Percentiles rank a stretch among this genome's conserved stretches.
phyloP scores from a whole-genome alignment of 53 echinoderm and acorn worm genomes.

The Pentamera pediparva region DNA sequence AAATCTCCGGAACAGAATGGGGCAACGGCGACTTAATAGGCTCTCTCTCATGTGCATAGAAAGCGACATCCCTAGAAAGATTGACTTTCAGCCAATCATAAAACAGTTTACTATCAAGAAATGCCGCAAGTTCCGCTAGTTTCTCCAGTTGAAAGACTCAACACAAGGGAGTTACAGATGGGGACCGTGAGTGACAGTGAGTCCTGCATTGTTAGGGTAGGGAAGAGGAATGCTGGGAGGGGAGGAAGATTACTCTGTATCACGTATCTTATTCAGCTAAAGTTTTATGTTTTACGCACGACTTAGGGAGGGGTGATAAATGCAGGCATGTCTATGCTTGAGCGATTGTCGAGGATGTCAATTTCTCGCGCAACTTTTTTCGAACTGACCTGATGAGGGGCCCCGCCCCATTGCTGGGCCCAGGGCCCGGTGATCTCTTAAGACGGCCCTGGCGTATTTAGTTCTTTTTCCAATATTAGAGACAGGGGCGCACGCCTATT shows the following conservation, averaged over 20 bases:
- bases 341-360: conserved; percentile 7
- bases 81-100: conserved; percentile 7
- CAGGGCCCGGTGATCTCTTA: conserved; percentile 10
- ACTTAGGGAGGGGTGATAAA: conserved; percentile 5
- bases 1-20: conserved; percentile 13
- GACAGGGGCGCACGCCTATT: no score
- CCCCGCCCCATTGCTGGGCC: conserved; percentile 9
- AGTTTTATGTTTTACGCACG: neutral
- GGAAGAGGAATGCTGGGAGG: neutral
- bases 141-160: neutral
- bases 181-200: neutral
- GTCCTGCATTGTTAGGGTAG: conserved; percentile 1
- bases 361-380: conserved; percentile 5
- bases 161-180: neutral
- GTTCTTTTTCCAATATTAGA: neutral
- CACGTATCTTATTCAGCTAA: neutral
- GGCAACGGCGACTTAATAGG: conserved; percentile 5
- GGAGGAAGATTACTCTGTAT: conserved; percentile 10
- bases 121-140: conserved; percentile 5
- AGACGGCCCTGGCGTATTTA: neutral
- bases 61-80: neutral
- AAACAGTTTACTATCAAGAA: conserved; percentile 6
- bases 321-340: conserved; percentile 15
- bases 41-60: conserved; percentile 14
- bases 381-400: conserved; percentile 5